Evolutionary conservation across 2,888 invertebrate species (phyloP).

Genomic region (Tipula vernalis): DNA sequence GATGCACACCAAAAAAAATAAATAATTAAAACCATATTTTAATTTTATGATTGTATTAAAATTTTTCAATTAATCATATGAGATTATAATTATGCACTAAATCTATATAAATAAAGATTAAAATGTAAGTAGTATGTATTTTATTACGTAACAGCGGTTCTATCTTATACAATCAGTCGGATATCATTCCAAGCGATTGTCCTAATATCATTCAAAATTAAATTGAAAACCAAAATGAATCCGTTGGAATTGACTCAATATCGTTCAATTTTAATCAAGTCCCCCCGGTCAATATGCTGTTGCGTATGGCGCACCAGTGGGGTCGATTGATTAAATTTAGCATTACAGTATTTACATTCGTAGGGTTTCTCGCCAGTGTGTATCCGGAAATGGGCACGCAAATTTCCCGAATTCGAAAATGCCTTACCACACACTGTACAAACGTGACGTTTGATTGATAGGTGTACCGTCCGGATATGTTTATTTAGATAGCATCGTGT

Average conservation of each 20-base stretch:
- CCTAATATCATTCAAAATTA: neutral
- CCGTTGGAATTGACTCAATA: neutral
- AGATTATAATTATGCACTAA: neutral
- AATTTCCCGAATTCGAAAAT: conserved; percentile 9
- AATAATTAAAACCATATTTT: neutral
- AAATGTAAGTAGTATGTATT: neutral
- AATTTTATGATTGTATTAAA: neutral
- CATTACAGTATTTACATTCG: conserved; percentile 6
- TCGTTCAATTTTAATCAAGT: neutral
- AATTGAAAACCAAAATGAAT: neutral
- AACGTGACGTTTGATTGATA: neutral
- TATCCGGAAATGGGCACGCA: conserved; percentile 6
- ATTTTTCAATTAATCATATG: neutral
- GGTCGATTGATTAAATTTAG: conserved; percentile 5
- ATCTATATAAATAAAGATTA: neutral
- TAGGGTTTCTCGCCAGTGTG: conserved; percentile 9
- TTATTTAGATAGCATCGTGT: conserved; percentile 7
- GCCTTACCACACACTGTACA: conserved; percentile 10
- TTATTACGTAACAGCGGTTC: neutral
- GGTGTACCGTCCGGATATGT: conserved; percentile 11
- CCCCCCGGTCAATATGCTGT: neutral
- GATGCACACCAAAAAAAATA: neutral
- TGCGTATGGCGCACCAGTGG: neutral
- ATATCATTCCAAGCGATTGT: neutral
- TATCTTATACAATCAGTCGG: neutral